Conservation (phyloP, 1,140 invertebrate genomes). For the Daktulosphaira vitifoliae region DNA sequence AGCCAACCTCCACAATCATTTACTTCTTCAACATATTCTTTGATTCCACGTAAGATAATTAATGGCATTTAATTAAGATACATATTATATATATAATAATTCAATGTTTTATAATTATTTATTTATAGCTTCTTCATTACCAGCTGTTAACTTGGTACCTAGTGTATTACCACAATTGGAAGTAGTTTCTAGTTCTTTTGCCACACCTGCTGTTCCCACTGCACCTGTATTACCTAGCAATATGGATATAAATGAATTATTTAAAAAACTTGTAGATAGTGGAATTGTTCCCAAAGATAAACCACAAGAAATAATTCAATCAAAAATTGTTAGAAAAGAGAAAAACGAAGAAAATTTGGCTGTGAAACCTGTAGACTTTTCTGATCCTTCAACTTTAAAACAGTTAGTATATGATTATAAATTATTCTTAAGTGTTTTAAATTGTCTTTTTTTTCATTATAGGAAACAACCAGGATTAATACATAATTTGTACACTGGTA, state of each 20-base stretch:
- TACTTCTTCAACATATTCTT: constrained; percentile 11
- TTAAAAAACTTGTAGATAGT: constrained; percentile 70
- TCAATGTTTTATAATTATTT: background rate
- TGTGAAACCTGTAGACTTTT: constrained; percentile 55
- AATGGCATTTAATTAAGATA: background rate
- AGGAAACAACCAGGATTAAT: constrained; percentile 46
- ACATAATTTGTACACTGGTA: constrained; percentile 52
- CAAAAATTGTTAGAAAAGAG: constrained; percentile 34
- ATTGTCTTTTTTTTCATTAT: constrained; percentile 29
- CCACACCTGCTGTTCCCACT: constrained; percentile 1
- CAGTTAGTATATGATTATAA: constrained; percentile 48
- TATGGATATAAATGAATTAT: constrained; percentile 70
- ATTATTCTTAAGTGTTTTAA: too few relatives aligned
- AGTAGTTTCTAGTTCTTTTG: background rate
- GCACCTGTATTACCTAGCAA: constrained; percentile 41
- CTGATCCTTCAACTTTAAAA: constrained; percentile 64
- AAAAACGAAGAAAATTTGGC: constrained; percentile 38
- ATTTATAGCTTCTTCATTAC: background rate
- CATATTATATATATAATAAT: background rate
- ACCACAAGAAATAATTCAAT: constrained; percentile 45
- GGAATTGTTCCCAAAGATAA: constrained; percentile 60
- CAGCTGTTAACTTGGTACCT: background rate
- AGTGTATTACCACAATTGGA: constrained; percentile 1
- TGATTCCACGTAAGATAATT: constrained; percentile 7
- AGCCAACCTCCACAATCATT: constrained; percentile 14